A percentile compares a stretch with the other conserved stretches of the same genome.
These are phyloP conservation scores for Maconellicoccus hirsutus DNA, from an alignment of 1,140 invertebrate species.

Conservation along the genomic window DNA sequence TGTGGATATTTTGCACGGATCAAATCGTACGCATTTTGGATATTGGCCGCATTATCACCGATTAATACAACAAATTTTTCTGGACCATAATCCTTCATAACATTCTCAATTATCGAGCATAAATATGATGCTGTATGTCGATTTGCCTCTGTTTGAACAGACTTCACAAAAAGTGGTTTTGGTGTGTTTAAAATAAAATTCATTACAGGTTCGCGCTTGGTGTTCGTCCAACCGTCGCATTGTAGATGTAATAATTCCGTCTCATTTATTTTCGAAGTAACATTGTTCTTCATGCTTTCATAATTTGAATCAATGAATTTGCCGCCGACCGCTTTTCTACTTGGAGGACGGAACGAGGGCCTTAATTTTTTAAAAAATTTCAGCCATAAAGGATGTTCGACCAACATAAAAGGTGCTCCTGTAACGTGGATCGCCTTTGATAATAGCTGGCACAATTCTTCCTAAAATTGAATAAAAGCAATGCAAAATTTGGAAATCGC, in stretches of 20 bases:
- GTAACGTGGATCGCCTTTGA: background rate
- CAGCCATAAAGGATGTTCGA: background rate
- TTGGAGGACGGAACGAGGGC: background rate
- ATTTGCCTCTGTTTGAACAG: constrained; percentile 29
- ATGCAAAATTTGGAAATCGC: no score
- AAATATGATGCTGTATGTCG: constrained; percentile 30
- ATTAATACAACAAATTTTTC: no score
- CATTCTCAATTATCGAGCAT: no score
- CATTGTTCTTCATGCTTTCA: background rate
- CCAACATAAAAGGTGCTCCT: background rate
- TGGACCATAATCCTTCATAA: no score
- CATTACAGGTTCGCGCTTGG: constrained; percentile 31
- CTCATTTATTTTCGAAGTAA: background rate
- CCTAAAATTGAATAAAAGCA: no score
- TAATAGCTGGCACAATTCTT: no score
- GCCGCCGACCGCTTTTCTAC: background rate
- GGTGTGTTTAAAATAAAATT: constrained; percentile 32
- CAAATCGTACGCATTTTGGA: no score
- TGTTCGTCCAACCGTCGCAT: constrained; percentile 33
- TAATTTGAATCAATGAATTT: background rate
- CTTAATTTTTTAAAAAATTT: background rate
- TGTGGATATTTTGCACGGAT: no score
- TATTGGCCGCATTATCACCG: no score
- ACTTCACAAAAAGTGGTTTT: constrained; percentile 32
- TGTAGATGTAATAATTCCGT: constrained; percentile 27